Evolutionary conservation across 1,140 invertebrate genomes (phyloP).

Genomic region (Micrasema longulum): DNA sequence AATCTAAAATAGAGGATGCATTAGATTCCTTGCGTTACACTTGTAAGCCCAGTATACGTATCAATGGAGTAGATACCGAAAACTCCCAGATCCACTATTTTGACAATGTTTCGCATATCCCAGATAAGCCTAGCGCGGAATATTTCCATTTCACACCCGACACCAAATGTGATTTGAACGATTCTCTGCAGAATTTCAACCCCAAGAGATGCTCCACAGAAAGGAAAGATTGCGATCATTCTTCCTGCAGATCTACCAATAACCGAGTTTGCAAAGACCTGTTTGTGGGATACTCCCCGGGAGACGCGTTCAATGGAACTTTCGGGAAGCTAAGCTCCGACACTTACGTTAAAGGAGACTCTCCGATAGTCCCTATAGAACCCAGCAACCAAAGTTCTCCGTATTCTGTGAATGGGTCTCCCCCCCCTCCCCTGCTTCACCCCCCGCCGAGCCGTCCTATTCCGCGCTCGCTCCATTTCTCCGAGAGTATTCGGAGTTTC

Average conservation of each 20-base stretch:
- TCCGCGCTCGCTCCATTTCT: conserved; percentile 36
- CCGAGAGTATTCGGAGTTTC: conserved; percentile 41
- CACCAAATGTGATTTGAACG: conserved; percentile 63
- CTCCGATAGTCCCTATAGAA: conserved; percentile 58
- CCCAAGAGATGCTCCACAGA: conserved; percentile 66
- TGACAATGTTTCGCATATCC: conserved; percentile 38
- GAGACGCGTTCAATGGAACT: conserved; percentile 52
- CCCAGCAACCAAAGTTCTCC: conserved; percentile 51
- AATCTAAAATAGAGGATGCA: conserved; percentile 22
- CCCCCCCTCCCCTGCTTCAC: background rate
- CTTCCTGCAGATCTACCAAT: background rate
- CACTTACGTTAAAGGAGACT: conserved; percentile 65
- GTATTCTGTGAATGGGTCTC: conserved; percentile 46
- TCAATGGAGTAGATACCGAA: background rate
- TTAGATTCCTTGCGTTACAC: background rate
- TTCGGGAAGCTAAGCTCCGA: conserved; percentile 59
- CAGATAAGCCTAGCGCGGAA: conserved; percentile 53
- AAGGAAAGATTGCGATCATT: conserved; percentile 60
- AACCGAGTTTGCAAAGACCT: conserved; percentile 56
- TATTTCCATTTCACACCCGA: conserved; percentile 65
- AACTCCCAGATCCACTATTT: background rate
- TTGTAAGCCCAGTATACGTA: conserved; percentile 8
- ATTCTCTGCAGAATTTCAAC: conserved; percentile 60
- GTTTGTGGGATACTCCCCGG: conserved; percentile 56
- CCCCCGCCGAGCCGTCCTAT: background rate